Percentiles rank a stretch among this genome's conserved stretches.
Evolutionary conservation across 2,113 vertebrate species (phyloP).

Genomic region (Hoplias malabaricus): DNA sequence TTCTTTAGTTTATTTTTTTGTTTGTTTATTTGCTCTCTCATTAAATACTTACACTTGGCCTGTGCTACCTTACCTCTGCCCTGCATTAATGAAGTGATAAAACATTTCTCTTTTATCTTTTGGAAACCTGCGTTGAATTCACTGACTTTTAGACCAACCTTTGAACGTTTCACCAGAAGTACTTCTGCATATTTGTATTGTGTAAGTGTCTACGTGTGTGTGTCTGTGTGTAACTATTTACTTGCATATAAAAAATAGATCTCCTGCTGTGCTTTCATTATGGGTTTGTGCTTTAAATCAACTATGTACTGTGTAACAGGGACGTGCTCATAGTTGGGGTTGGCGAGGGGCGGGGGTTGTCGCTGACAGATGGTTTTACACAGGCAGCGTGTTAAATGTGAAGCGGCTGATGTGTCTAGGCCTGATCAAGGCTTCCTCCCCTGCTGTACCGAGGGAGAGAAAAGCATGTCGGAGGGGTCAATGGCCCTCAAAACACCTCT

Average conservation of each 20-base stretch:
- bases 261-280: background rate
- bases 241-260: background rate
- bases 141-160: constrained; percentile 11
- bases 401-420: constrained; percentile 21
- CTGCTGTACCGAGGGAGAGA: constrained; percentile 26
- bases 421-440: background rate
- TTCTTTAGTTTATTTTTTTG: background rate
- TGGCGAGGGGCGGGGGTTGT: too few relatives aligned
- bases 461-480: constrained; percentile 35
- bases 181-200: background rate
- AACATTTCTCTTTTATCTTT: background rate
- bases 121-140: constrained; percentile 2
- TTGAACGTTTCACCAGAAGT: background rate
- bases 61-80: background rate
- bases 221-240: background rate
- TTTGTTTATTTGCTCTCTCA: constrained; percentile 5
- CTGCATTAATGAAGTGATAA: constrained; percentile 9
- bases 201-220: background rate
- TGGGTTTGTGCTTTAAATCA: constrained; percentile 9
- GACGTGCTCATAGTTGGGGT: background rate
- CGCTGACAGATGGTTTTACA: constrained; percentile 26
- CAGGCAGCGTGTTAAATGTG: constrained; percentile 37
- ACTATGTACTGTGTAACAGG: background rate
- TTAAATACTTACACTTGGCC: background rate
- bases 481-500: constrained; percentile 36